These are phyloP conservation scores for Ectemnius cavifrons DNA, from an alignment of 2,888 invertebrate genomes.

Conservation along the genomic window DNA sequence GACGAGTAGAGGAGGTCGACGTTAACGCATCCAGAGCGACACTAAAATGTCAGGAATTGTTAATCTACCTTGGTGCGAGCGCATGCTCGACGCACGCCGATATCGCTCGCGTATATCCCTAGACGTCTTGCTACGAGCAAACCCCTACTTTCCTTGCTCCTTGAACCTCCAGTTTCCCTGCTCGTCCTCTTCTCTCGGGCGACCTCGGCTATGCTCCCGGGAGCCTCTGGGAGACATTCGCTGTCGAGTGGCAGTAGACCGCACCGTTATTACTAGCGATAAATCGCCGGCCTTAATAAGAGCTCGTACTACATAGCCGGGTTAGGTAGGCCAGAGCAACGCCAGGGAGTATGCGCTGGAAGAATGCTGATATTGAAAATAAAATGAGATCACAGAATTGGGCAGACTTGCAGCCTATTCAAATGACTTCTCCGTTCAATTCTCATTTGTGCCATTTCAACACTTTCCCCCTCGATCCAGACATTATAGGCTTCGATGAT, in stretches of 20 bases:
- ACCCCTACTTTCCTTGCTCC: constrained; percentile 41
- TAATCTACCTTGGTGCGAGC: constrained; percentile 56
- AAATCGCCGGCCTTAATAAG: constrained; percentile 78
- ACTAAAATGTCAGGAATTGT: constrained; percentile 70
- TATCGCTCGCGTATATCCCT: constrained; percentile 5
- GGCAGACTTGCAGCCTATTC: neutral
- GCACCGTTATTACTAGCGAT: constrained; percentile 76
- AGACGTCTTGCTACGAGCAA: constrained; percentile 25
- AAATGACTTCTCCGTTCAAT: neutral
- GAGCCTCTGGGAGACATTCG: constrained; percentile 52
- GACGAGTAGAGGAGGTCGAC: neutral
- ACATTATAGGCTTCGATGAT: no score
- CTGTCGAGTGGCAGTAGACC: constrained; percentile 68
- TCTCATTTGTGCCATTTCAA: no score
- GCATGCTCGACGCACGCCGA: constrained; percentile 3
- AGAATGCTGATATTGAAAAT: neutral
- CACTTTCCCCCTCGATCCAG: no score
- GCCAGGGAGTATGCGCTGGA: constrained; percentile 13
- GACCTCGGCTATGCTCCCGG: constrained; percentile 12
- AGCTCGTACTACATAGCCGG: constrained; percentile 59
- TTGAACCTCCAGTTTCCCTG: constrained; percentile 12
- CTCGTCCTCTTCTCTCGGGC: constrained; percentile 2
- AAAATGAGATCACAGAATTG: neutral
- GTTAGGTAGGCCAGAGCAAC: constrained; percentile 45
- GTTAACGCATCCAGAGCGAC: constrained; percentile 58